Base-by-base conservation (phyloP, 2,888 invertebrate species). In the Pseudoips prasinana region DNA sequence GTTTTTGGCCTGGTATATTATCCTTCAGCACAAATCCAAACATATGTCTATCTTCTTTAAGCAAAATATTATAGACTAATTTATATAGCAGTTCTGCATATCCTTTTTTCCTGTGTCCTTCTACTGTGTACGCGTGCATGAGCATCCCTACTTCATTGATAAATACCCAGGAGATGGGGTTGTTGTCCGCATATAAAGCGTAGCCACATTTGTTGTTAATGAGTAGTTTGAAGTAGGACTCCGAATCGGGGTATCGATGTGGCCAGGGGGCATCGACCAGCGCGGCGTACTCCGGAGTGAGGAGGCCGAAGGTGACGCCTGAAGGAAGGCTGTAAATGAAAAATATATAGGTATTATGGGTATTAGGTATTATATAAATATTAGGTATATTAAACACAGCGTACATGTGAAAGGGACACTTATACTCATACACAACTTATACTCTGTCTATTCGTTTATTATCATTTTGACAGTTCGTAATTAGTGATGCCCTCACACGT, bases 101-200 rank as follows among this genome's bases (percentile, higher is more conserved):
- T 0, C 80, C 80, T 33, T 70, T 72, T 8, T 61, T 62, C 38
- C 82, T 73, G 1, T 78, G 56, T 1, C 59, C 48, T 39, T 74
- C 66, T 9, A 76, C 8, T 0, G 77, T 79, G 22, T 65, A 81
- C 6, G 81, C 39, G 36, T 83, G 80, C 0, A 65, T 53, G 0
- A 81, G 45, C 1, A 64, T 59, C 1, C 83, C 82, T 23, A 47
- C 56, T 53, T 80, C 76, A 10, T 69, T 73, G 6, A 78, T 43
- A 6, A 70, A 58, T 0, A 67, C 56, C 79, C 81, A 83, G 1
- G 73, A 49, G 4, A 72, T 28, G 2, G 76, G 45, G 1, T 43
- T 46, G 1, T 60, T 29, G 8, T 66, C 45, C 1, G 54, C 30
- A 31, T 60, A 75, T 1, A 83, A 60, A 1, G 76, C 82, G 22